A percentile compares a stretch with the other conserved stretches of the same genome.
phyloP scores from a whole-genome alignment of 2,888 invertebrate species.

The Trissonchulus sp. region DNA sequence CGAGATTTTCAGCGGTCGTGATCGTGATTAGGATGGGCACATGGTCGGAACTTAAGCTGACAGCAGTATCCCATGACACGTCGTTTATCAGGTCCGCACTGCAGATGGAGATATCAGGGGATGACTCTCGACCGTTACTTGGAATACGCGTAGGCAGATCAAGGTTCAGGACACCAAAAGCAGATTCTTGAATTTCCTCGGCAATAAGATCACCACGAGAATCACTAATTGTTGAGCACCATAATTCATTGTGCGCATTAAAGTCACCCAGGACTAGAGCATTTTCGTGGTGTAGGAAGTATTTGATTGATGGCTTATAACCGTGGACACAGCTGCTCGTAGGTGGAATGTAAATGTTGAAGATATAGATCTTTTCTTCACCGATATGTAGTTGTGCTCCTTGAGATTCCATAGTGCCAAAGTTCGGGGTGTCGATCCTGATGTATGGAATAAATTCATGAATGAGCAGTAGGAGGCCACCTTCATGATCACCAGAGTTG shows the following conservation, averaged over 20 bases:
- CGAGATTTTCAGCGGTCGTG: background rate
- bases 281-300: no score
- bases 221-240: no score
- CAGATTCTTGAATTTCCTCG: constrained; percentile 3
- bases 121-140: background rate
- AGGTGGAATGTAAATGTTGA: constrained; percentile 11
- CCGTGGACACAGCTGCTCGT: background rate
- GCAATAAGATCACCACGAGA: background rate
- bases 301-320: no score
- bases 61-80: no score
- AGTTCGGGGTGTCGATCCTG: background rate
- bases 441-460: background rate
- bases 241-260: constrained; percentile 13
- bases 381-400: background rate
- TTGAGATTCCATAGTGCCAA: constrained; percentile 10
- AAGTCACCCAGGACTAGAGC: background rate
- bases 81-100: no score
- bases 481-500: background rate
- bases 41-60: constrained; percentile 6
- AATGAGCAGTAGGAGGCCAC: background rate
- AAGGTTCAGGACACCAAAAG: background rate
- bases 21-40: no score
- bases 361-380: background rate
- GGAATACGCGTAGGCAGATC: background rate
- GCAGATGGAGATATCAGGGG: constrained; percentile 4